A percentile compares a stretch with the other conserved stretches of the same genome.
phyloP scores from a whole-genome alignment of 2,888 invertebrate genomes.

The Lypha dubia region DNA sequence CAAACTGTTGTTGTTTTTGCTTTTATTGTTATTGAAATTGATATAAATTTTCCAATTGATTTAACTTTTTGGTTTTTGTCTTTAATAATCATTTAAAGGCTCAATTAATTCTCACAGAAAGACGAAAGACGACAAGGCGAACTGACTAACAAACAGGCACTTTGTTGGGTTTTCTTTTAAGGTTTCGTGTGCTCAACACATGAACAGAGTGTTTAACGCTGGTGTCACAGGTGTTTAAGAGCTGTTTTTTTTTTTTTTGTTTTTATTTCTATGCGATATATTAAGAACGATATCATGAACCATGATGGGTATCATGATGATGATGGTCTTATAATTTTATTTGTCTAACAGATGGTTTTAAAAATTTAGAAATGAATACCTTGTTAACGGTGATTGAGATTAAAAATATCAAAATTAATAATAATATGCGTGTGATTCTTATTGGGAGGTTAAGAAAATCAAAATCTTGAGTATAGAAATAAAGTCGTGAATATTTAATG shows the following conservation, averaged over 20 bases:
- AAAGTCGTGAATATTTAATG: too few species aligned
- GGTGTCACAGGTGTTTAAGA: constrained; percentile 62
- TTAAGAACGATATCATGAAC: constrained; percentile 8
- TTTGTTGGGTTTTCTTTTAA: constrained; percentile 43
- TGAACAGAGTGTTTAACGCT: constrained; percentile 26
- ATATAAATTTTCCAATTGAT: constrained; percentile 65
- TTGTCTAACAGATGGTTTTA: constrained; percentile 52
- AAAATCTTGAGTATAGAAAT: constrained; percentile 2
- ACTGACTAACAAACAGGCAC: background rate
- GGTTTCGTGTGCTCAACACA: constrained; percentile 62
- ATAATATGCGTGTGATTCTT: constrained; percentile 70
- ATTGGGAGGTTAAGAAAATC: constrained; percentile 61
- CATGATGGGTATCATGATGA: constrained; percentile 8
- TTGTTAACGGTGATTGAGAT: constrained; percentile 50
- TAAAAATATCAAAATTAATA: background rate
- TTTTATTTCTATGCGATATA: too few species aligned
- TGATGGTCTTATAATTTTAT: constrained; percentile 27
- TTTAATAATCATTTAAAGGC: constrained; percentile 52
- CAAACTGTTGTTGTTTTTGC: constrained; percentile 11
- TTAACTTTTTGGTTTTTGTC: constrained; percentile 44
- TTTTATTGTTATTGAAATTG: constrained; percentile 61
- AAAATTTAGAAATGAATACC: constrained; percentile 56
- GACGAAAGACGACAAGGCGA: background rate
- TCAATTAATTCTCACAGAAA: constrained; percentile 60
- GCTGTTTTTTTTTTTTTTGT: too few species aligned